Evolutionary conservation across 2,888 invertebrate species (phyloP), one percentile per base, ranked within the genome.

Genomic region (Archips crataeganus): DNA sequence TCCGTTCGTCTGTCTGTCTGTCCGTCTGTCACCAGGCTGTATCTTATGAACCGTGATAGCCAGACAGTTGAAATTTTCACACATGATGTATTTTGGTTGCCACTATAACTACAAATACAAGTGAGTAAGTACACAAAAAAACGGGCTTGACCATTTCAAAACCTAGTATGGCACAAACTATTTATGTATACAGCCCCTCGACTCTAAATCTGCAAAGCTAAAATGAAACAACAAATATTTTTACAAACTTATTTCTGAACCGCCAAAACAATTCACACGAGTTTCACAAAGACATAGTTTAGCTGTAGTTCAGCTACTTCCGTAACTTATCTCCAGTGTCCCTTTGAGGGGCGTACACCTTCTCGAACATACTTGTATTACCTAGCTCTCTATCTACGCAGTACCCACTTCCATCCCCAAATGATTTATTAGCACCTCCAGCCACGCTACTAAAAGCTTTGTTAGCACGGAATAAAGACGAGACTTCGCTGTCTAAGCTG

Each of bases 291-390:
- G 49, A n/a, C 62, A 71, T 74, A 65, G 70, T 74, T 64, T 3
- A 51, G 63, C 61, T 47, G 75, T 67, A 60, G 73, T 74, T 68
- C 76, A 75, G 69, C 78, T 83, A 83, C 74, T 83, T 84, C 77
- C 75, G 76, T 49, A 77, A 75, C 42, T 71, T 76, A 59, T 86
- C 85, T 51, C 84, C 82, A 15, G 81, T 86, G 79, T 92, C 92
- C 77, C 88, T 88, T 78, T 93, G 93, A 65, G 93, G 91, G 79
- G 93, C 87, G 82, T 88, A 88, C 34, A 90, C 85, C 82, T 86
- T 91, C 74, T 92, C 90, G 70, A 92, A 91, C 79, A 92, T 81
- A 84, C 39, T 39, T 6, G 5, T 6, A 39, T 91, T 87, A 3
- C 86, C 88, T 79, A 91, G 84, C 81, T 90, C 89, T 36, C 87